phyloP scores from a whole-genome alignment of 2,888 invertebrate genomes.

The Mythimna albipuncta region DNA sequence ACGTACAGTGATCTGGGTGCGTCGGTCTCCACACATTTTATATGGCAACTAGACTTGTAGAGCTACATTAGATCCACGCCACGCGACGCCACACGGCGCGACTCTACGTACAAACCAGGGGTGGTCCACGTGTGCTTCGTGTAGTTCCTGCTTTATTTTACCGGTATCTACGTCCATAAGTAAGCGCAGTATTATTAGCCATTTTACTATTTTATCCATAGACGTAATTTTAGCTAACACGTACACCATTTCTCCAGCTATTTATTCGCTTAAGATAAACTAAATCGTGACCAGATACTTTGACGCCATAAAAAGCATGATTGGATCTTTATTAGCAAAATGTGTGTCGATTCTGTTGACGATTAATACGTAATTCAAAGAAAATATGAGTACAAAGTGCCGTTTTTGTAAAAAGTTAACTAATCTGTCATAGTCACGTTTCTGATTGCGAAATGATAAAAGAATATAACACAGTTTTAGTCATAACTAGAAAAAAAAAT shows the following conservation, averaged over 20 bases:
- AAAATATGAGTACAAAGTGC: constrained; percentile 60
- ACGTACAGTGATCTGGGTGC: too few species aligned
- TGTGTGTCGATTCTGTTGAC: constrained; percentile 58
- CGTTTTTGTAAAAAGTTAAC: constrained; percentile 57
- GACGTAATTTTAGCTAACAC: constrained; percentile 43
- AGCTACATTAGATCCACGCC: too few species aligned
- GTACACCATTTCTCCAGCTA: constrained; percentile 42
- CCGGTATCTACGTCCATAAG: not conserved
- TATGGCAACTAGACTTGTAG: too few species aligned
- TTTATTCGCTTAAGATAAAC: constrained; percentile 56
- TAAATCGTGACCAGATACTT: constrained; percentile 59
- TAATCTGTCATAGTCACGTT: constrained; percentile 66
- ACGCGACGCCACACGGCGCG: too few species aligned
- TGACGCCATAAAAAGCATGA: constrained; percentile 54
- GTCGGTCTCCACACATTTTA: too few species aligned
- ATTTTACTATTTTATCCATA: constrained; percentile 25
- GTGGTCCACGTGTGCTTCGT: too few species aligned
- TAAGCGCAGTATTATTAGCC: not conserved
- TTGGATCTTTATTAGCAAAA: constrained; percentile 63
- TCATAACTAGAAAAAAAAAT: constrained; percentile 30
- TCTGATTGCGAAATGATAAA: constrained; percentile 63
- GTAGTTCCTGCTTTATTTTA: not conserved
- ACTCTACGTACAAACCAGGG: too few species aligned
- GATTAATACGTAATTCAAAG: constrained; percentile 64
- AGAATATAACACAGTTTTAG: constrained; percentile 43